These are phyloP conservation scores for Chascanopsetta lugubris DNA, from an alignment of 2,113 vertebrate species.

Conservation along the genomic window DNA sequence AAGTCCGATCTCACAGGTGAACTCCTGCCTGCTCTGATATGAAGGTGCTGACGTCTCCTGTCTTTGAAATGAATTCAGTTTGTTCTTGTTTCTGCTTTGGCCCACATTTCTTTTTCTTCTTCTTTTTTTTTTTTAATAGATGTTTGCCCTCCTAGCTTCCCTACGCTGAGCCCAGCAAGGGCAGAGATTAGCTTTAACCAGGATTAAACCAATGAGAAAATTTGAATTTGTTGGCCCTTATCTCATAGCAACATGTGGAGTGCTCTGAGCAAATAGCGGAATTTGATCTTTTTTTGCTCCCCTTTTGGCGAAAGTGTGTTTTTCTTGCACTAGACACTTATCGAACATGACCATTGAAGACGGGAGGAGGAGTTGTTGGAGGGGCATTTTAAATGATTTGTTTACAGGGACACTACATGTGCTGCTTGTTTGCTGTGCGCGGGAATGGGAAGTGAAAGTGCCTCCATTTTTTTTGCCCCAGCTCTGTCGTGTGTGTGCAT, in stretches of 20 bases:
- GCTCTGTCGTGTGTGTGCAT: constrained; percentile 40
- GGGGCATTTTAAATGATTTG: constrained; percentile 59
- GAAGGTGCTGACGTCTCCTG: constrained; percentile 45
- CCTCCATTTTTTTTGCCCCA: constrained; percentile 17
- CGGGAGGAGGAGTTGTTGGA: constrained; percentile 59
- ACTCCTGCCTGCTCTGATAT: constrained; percentile 21
- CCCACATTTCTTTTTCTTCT: constrained; percentile 62
- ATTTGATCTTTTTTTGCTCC: constrained; percentile 69
- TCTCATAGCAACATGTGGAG: constrained; percentile 76
- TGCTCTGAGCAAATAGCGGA: constrained; percentile 75
- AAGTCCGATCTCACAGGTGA: neutral
- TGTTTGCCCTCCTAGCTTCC: constrained; percentile 68
- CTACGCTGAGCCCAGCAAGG: constrained; percentile 75
- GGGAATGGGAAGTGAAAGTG: constrained; percentile 32
- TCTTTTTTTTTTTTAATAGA: constrained; percentile 48
- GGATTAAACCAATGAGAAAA: constrained; percentile 80
- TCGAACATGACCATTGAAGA: constrained; percentile 75
- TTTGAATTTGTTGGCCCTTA: constrained; percentile 77
- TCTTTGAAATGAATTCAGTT: constrained; percentile 58
- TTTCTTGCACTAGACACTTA: constrained; percentile 74
- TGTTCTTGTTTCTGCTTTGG: constrained; percentile 71
- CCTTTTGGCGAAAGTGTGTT: constrained; percentile 69
- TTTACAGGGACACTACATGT: constrained; percentile 51
- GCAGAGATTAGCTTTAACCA: constrained; percentile 72
- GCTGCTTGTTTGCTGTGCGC: constrained; percentile 49